Percentiles rank a stretch among this genome's conserved stretches.
Evolutionary conservation across 2,797 vertebrate species (phyloP).

Genomic region (Siniperca scherzeri): DNA sequence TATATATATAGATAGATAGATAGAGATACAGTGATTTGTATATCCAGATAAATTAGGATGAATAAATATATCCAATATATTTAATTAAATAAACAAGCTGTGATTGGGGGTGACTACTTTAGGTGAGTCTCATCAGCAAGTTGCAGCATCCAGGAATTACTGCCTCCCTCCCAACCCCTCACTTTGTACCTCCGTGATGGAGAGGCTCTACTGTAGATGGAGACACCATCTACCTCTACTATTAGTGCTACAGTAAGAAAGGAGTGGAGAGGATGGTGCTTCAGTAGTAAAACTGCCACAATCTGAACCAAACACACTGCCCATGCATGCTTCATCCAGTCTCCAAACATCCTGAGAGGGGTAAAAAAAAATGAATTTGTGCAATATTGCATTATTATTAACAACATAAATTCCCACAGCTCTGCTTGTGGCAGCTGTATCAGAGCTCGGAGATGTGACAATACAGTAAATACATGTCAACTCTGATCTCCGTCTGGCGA

Average conservation of each 20-base stretch:
- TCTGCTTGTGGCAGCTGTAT: slow-evolving; percentile 15
- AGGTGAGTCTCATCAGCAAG: not conserved
- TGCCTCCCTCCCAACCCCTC: not conserved
- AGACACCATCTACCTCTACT: not conserved
- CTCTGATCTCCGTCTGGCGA: slow-evolving; percentile 52
- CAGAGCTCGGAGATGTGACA: not conserved
- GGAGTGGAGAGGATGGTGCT: not conserved
- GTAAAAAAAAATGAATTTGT: not conserved
- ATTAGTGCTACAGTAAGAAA: not conserved
- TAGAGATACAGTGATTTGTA: not conserved
- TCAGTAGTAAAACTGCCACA: slow-evolving; percentile 16
- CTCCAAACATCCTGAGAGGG: not conserved
- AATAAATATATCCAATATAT: not conserved
- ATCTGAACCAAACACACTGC: not conserved
- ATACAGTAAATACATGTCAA: slow-evolving; percentile 28
- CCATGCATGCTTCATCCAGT: not conserved
- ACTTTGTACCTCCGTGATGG: not conserved
- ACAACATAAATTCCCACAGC: not conserved
- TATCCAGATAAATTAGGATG: not conserved
- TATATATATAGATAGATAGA: not conserved
- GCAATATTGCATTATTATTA: not conserved
- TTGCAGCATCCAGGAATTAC: slow-evolving; percentile 18
- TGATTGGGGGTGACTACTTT: not conserved
- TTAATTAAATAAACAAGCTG: not conserved
- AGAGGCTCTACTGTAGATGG: too few relatives aligned